These are phyloP conservation scores for Micrastur ruficollis DNA, from an alignment of 2,797 vertebrate genomes.

Conservation along the genomic window DNA sequence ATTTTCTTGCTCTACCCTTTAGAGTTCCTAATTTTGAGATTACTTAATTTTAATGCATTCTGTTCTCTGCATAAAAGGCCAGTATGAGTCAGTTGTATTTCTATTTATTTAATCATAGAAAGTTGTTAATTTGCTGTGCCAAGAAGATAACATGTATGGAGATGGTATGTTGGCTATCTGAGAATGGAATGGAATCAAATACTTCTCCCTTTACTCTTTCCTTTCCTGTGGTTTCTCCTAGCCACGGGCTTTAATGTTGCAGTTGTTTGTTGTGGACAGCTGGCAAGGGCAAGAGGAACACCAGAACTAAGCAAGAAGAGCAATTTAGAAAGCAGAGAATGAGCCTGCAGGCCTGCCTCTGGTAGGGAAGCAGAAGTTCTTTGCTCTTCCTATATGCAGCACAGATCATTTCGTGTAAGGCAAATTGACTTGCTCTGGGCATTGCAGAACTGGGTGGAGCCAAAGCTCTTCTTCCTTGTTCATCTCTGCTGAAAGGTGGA, in stretches of 20 bases:
- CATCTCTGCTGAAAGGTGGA: background rate
- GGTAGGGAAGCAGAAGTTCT: background rate
- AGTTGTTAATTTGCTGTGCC: background rate
- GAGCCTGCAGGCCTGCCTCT: background rate
- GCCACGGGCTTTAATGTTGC: slow-evolving; percentile 1
- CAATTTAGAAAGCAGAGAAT: background rate
- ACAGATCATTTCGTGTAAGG: background rate
- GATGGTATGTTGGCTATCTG: slow-evolving; percentile 11
- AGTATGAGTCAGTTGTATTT: slow-evolving; percentile 19
- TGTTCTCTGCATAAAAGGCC: background rate
- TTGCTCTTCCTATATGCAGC: background rate
- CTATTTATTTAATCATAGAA: slow-evolving; percentile 37
- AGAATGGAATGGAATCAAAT: slow-evolving; percentile 18
- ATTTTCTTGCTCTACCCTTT: background rate
- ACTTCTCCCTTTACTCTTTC: slow-evolving; percentile 12
- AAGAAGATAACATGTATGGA: slow-evolving; percentile 34
- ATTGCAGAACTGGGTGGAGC: background rate
- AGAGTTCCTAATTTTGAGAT: background rate
- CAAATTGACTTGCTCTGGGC: background rate
- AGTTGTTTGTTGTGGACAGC: slow-evolving; percentile 23
- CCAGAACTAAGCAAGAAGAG: background rate
- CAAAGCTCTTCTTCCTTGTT: background rate
- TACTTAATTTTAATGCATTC: background rate
- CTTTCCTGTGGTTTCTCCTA: slow-evolving; percentile 17
- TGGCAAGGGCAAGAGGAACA: background rate